phyloP scores from a whole-genome alignment of 2,888 invertebrate species.

The Drosophila koepferae region DNA sequence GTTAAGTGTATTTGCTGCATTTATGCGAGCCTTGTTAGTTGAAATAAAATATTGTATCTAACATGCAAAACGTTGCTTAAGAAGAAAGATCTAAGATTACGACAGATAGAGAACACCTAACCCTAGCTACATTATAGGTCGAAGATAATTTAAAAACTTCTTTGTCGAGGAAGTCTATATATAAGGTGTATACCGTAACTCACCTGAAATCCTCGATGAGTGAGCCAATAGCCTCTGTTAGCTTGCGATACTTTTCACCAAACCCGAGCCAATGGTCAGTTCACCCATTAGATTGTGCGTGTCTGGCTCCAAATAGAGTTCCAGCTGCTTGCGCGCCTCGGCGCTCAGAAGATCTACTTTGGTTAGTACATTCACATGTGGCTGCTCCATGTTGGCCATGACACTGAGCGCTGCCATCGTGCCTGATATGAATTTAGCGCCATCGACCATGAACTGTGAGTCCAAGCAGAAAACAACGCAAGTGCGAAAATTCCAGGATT shows the following conservation, averaged over 20 bases:
- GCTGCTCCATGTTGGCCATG: constrained; percentile 97
- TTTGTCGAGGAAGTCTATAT: not conserved
- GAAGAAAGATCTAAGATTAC: not conserved
- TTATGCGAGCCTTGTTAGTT: constrained; percentile 9
- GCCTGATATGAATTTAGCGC: constrained; percentile 97
- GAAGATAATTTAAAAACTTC: not conserved
- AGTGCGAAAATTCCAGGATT: constrained; percentile 94
- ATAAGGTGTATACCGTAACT: constrained; percentile 26
- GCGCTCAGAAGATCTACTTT: constrained; percentile 97
- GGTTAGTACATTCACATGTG: constrained; percentile 96
- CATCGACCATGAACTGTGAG: constrained; percentile 98
- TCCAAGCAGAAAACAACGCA: constrained; percentile 97
- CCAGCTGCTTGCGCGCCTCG: constrained; percentile 91
- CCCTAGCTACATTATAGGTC: not conserved
- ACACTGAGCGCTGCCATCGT: constrained; percentile 98
- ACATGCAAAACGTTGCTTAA: not conserved
- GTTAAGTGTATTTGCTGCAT: constrained; percentile 8
- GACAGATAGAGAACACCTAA: not conserved
- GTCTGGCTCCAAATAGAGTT: constrained; percentile 95
- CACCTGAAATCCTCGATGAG: constrained; percentile 93
- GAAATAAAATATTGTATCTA: not conserved
- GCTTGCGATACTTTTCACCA: constrained; percentile 91
- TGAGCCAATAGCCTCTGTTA: constrained; percentile 94
- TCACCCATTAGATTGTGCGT: constrained; percentile 91
- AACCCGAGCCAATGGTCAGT: constrained; percentile 89